A percentile compares a stretch with the other conserved stretches of the same genome.
Conservation (phyloP, 2,797 vertebrate species). For the Phylloscopus collybita region DNA sequence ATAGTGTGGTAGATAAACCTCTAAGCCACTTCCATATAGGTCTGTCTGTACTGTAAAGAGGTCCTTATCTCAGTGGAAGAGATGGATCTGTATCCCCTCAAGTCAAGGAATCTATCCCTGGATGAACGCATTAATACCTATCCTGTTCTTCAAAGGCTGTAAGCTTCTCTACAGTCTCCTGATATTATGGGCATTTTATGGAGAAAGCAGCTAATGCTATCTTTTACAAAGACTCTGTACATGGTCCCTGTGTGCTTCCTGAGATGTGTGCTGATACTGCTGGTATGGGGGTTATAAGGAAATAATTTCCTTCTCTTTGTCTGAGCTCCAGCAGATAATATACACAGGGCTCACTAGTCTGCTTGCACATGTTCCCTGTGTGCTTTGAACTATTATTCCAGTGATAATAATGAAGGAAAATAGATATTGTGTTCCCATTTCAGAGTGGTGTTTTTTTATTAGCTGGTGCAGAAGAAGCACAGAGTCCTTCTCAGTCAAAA, state of each 20-base stretch:
- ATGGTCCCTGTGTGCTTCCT: background rate
- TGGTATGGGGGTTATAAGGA: background rate
- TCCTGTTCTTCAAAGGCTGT: background rate
- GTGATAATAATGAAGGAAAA: background rate
- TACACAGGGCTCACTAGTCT: background rate
- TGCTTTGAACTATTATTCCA: background rate
- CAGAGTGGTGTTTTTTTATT: background rate
- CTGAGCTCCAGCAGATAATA: background rate
- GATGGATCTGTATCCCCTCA: background rate
- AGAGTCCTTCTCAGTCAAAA: background rate
- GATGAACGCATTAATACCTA: background rate
- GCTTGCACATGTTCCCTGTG: background rate
- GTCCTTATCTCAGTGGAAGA: background rate
- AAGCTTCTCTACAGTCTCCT: background rate
- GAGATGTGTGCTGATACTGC: background rate
- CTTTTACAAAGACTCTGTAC: background rate
- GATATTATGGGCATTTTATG: background rate
- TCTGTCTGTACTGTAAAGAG: background rate
- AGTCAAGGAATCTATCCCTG: background rate
- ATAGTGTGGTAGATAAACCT: background rate
- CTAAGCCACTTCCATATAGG: rapidly evolving
- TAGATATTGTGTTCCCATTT: background rate
- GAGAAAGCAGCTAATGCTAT: background rate
- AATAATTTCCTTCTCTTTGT: background rate
- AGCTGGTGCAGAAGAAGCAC: background rate